Evolutionary conservation across 2,797 vertebrate species (phyloP).

Genomic region (Neostethus bicornis): DNA sequence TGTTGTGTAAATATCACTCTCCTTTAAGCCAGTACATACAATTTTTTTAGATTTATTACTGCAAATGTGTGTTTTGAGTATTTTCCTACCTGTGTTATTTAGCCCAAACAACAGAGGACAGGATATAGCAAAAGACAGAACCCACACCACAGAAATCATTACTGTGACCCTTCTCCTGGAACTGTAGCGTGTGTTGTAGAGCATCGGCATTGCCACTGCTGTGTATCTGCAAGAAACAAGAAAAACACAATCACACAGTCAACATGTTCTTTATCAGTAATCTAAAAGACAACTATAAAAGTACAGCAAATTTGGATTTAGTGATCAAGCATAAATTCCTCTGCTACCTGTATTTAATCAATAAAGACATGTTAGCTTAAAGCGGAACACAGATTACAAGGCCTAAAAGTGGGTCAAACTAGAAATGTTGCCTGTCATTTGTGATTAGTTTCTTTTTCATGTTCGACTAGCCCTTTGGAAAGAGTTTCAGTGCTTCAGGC

Average conservation of each 20-base stretch:
- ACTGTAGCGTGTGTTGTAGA: constrained; percentile 98
- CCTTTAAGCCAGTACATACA: no score
- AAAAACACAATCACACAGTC: background rate
- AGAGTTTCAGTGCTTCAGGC: constrained; percentile 8
- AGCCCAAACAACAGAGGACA: constrained; percentile 96
- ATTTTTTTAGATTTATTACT: background rate
- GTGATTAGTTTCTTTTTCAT: constrained; percentile 32
- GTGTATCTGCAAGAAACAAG: constrained; percentile 86
- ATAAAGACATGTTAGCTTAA: constrained; percentile 1
- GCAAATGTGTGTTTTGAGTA: background rate
- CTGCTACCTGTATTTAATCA: constrained; percentile 13
- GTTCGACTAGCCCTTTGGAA: constrained; percentile 16
- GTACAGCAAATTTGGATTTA: background rate
- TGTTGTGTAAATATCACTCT: no score
- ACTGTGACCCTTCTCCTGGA: constrained; percentile 93
- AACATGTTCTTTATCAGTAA: background rate
- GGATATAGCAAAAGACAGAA: constrained; percentile 96
- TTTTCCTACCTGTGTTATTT: constrained; percentile 90
- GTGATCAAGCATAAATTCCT: background rate
- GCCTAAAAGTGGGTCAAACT: constrained; percentile 22
- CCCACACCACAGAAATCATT: constrained; percentile 98
- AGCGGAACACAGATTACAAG: constrained; percentile 10
- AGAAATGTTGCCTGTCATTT: constrained; percentile 33
- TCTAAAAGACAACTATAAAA: background rate
- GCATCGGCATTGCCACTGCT: constrained; percentile 98